Evolutionary conservation across 2,113 vertebrate species (phyloP), one percentile per base, ranked within the genome.

Genomic region (Laticauda colubrina): DNA sequence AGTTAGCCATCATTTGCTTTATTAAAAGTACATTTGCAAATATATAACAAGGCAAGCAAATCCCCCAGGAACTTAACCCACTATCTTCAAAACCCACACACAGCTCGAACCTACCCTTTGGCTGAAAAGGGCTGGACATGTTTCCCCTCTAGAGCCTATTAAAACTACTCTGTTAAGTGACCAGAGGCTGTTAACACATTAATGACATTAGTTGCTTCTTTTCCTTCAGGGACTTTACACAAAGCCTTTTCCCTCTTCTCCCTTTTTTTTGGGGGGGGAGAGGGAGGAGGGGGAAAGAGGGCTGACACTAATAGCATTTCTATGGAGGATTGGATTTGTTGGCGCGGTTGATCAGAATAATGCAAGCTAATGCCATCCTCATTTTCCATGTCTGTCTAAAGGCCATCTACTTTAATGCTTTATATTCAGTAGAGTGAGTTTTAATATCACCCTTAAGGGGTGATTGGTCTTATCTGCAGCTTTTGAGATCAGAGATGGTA

Each of bases 401-500:
- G 92, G 92, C 92, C 89, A 93, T 93, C 88, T 87, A 90, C 88
- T 87, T 86, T 93, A 90, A 87, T 90, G 89, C 89, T 93, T 93
- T 93, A 93, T 93, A 93, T 93, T 90, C 92, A 93, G 81, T 90
- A 87, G 92, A 93, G 81, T 93, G 92, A 87, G 92, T 87, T 87
- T 93, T 93, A 93, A 93, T 93, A 90, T 93, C 56, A 93, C 92
- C 92, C 92, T 93, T 93, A 93, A 93, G 92, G 92, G 92, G 92
- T 90, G 89, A 93, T 93, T 93, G 92, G 92, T 93, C 92, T 93
- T 93, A 93, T 93, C 89, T 93, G 89, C 92, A 93, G 92, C 92
- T 93, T 93, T 90, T 93, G 92, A 93, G 92, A 93, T 93, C 92
- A 93, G 29, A 93, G 92, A 64, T 93, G 92, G 92, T 93, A 93